Conservation (phyloP, 1,140 invertebrate species). For the Coenobita brevimanus region DNA sequence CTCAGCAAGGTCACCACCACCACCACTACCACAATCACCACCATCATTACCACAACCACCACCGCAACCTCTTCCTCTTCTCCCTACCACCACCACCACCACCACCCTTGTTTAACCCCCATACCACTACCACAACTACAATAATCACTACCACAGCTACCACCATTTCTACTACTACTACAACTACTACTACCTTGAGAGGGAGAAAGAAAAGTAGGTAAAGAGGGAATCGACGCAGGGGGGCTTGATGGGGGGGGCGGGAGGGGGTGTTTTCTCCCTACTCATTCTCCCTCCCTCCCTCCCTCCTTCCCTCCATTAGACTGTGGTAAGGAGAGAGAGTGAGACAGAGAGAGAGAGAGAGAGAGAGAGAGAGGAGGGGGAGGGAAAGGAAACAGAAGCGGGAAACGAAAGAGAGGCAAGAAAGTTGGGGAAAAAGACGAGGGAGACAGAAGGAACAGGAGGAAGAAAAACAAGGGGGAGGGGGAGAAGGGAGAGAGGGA, state of each 20-base stretch:
- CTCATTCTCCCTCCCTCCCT: not conserved
- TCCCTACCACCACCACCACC: not conserved
- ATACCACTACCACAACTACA: too few relatives aligned
- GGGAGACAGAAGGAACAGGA: not conserved
- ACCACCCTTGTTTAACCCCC: too few relatives aligned
- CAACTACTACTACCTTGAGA: too few relatives aligned
- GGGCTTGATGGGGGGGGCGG: slow-evolving; percentile 3
- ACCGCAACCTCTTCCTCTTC: not conserved
- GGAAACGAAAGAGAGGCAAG: too few relatives aligned
- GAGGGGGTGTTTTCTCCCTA: not conserved
- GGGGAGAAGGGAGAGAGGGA: too few relatives aligned
- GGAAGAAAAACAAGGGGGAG: too few relatives aligned
- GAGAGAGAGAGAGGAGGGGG: not conserved
- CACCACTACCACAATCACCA: slow-evolving; percentile 30
- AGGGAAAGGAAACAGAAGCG: not conserved
- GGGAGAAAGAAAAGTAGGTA: not conserved
- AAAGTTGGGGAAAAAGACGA: not conserved
- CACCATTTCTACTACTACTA: too few relatives aligned
- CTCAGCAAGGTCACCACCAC: slow-evolving; percentile 60
- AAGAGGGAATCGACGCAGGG: not conserved
- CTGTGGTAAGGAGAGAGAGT: not conserved
- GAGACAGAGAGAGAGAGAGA: slow-evolving; percentile 5
- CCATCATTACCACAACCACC: slow-evolving; percentile 24
- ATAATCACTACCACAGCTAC: too few relatives aligned
- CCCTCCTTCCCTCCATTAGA: too few relatives aligned